Base-by-base conservation (phyloP, 2,888 invertebrate genomes). In the Odontocerum albicorne region DNA sequence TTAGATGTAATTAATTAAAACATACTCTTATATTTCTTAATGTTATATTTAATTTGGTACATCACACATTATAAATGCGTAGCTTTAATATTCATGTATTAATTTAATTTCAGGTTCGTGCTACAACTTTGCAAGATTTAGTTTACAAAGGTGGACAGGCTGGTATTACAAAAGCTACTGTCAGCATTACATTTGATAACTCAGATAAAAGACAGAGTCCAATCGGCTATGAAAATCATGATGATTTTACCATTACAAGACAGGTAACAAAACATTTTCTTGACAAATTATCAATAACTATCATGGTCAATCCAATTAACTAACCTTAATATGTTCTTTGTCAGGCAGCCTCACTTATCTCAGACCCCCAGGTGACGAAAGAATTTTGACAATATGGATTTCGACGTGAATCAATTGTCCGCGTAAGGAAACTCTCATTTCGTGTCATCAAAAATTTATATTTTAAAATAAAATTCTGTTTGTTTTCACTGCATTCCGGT, bases 131-230 rank as follows among this genome's bases (percentile, higher is more conserved):
- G 19, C 94, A 95, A 72, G 99, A 99, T 67, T 76, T 99, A 58
- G 95, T 99, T n/a, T 98, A 92, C 73, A 98, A 98, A 73, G 89
- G 90, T 73, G 99, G 99, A 0, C 96, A 97, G 70, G 95, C 95
- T 1, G 98, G 97, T 1, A 83, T 99, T 46, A 94, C 89, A 4
- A 95, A 95, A 72, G 98, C 98, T 0, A 91, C 91, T 2, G 99
- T 99, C 20, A 92, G 96, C 55, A 88, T 99, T 63, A 88, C 88
- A 1, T 99, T 99, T 72, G 96, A 99, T 69, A 99, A 99, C 70
- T 77, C 80, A 10, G 88, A 96, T 69, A 82, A 83, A 56, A 75
- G 71, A 3, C 87, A 91, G 64, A 88, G 90, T 62, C 98, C 98
- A 1, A 81, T 92, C 39, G 96, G 96, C 0, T 98, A 95, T 74